These are phyloP conservation scores for Phylloscopus whistleri DNA, from an alignment of 2,113 vertebrate genomes.

Conservation along the genomic window DNA sequence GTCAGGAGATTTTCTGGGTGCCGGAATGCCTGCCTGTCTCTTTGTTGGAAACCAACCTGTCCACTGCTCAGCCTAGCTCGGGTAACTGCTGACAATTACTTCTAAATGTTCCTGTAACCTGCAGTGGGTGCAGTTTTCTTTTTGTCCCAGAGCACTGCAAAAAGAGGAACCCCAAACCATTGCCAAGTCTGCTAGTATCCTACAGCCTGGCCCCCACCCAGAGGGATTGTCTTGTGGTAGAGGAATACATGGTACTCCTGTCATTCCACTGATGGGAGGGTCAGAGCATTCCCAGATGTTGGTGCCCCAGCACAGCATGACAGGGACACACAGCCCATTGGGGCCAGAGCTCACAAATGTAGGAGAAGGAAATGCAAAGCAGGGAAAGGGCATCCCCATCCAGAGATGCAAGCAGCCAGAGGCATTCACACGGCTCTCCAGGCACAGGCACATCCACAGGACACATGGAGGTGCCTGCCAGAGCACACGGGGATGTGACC, in stretches of 20 bases:
- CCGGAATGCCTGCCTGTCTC: fast-evolving
- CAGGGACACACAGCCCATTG: not conserved
- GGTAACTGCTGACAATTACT: not conserved
- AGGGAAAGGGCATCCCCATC: not conserved
- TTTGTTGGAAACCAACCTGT: not conserved
- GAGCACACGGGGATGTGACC: not conserved
- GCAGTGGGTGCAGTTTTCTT: not conserved
- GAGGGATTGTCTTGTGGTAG: fast-evolving
- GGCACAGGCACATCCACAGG: fast-evolving
- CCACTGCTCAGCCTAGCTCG: not conserved
- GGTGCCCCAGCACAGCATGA: fast-evolving
- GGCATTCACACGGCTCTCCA: fast-evolving
- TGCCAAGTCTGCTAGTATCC: not conserved
- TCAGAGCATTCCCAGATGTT: not conserved
- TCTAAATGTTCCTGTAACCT: not conserved
- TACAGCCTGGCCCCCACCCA: not conserved
- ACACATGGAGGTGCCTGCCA: not conserved
- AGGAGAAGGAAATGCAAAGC: not conserved
- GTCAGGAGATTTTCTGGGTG: not conserved
- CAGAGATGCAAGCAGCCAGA: not conserved
- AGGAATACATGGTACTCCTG: not conserved
- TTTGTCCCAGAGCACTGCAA: not conserved
- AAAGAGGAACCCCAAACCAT: not conserved
- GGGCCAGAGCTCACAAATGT: fast-evolving
- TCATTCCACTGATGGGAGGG: not conserved